These are phyloP conservation scores for Drosophila orena DNA, from an alignment of 1,140 invertebrate genomes.

Conservation along the genomic window DNA sequence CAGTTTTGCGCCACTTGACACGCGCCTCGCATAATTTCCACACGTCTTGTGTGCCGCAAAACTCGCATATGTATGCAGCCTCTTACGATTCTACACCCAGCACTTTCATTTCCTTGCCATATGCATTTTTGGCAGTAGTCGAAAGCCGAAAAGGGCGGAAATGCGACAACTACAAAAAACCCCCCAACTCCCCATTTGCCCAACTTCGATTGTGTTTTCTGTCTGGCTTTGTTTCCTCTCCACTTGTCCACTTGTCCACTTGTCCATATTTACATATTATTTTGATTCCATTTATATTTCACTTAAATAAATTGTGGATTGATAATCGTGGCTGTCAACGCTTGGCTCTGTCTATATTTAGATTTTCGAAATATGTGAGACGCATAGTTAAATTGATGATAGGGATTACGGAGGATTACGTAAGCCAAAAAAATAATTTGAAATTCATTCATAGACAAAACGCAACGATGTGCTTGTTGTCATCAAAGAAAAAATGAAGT, in stretches of 20 bases:
- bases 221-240: conserved; percentile 27
- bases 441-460: not conserved
- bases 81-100: conserved; percentile 6
- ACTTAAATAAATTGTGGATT: conserved; percentile 44
- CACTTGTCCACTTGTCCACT: conserved; percentile 17
- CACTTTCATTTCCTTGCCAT: conserved; percentile 37
- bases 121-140: conserved; percentile 74
- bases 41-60: conserved; percentile 38
- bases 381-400: conserved; percentile 19
- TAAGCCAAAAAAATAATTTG: not conserved
- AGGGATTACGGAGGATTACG: conserved; percentile 1
- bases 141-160: conserved; percentile 56
- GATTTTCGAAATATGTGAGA: conserved; percentile 30
- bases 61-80: conserved; percentile 41
- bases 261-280: conserved; percentile 60
- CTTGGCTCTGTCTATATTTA: conserved; percentile 28
- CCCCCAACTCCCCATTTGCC: conserved; percentile 36
- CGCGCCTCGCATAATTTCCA: conserved; percentile 77
- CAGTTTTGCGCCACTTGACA: conserved; percentile 67
- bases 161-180: conserved; percentile 74
- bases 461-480: not conserved
- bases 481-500: too few relatives aligned
- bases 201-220: conserved; percentile 20
- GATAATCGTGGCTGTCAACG: conserved; percentile 25
- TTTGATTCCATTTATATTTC: conserved; percentile 70